Evolutionary conservation across 92 coral and sea anemone species (phyloP), one percentile per base, ranked within the genome.

Genomic region (Paramuricea clavata): DNA sequence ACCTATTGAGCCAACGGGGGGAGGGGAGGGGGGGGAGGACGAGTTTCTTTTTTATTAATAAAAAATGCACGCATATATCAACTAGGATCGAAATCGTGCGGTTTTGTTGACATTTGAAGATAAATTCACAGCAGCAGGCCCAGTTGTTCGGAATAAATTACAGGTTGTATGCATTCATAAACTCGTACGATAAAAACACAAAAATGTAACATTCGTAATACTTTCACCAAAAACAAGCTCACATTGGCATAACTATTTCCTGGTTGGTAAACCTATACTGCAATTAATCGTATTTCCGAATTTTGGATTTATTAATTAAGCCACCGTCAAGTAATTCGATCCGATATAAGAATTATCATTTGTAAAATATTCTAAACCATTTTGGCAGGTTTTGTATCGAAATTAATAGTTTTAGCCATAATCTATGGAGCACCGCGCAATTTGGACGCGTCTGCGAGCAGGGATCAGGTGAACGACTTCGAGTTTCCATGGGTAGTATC

Each of bases 101-200:
- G n/a, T 57, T 57, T 60, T 65, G 21, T 31, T 65, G 72, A 65
- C 41, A 65, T 65, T 65, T 65, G 23, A 13, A 65, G 72, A 65
- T 64, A 64, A 57, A 21, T 28, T 41, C 60, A 43, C 81, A 44
- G 81, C 60, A 30, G 81, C 21, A 5, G 43, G 61, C 59, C 23
- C 56, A 74, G 52, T 28, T 39, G 17, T 8, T 72, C 22, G 36
- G 81, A 74, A 74, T 74, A 74, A 74, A 74, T 74, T 41, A 74
- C 81, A 43, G 60, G 60, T 74, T 44, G 81, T 49, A 31, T 28
- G 72, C 72, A 65, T 65, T 11, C 17, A 65, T 65, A 26, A 65
- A 33, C 64, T 23, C 21, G 23, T 9, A 21, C 15, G 21, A 56
- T 56, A 21, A 16, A 56, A 16, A n/a, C 26, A 23, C 4, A 39